Evolutionary conservation across 2,888 invertebrate genomes (phyloP).

Genomic region (Vesta saturnalis): DNA sequence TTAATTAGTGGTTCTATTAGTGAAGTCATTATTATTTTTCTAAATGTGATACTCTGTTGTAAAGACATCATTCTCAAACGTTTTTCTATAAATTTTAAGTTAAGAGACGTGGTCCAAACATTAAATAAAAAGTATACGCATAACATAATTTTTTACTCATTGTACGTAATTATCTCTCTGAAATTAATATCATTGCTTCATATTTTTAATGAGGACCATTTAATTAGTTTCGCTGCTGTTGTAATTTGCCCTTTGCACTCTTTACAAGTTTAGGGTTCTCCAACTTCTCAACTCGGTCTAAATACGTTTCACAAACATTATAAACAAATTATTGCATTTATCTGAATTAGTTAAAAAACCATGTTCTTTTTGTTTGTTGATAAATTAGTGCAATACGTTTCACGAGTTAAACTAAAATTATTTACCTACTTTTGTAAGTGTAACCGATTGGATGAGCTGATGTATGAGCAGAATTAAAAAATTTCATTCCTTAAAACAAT

Average conservation of each 20-base stretch:
- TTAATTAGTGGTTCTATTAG: slow-evolving; percentile 46
- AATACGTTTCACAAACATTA: background rate
- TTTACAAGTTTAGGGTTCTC: too few species aligned
- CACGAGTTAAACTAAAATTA: too few species aligned
- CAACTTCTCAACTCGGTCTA: background rate
- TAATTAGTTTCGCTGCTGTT: background rate
- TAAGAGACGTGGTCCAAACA: slow-evolving; percentile 48
- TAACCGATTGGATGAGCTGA: too few species aligned
- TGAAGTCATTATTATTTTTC: slow-evolving; percentile 45
- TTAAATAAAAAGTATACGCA: slow-evolving; percentile 45
- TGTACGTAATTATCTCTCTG: slow-evolving; percentile 37
- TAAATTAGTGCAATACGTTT: too few species aligned
- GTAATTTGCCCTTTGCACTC: background rate
- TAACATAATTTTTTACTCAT: slow-evolving; percentile 35
- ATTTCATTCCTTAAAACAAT: slow-evolving; percentile 14
- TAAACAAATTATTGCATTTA: background rate
- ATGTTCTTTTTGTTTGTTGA: too few species aligned
- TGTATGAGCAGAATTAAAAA: too few species aligned
- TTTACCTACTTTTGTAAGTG: too few species aligned
- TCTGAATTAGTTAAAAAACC: background rate
- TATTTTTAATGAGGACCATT: slow-evolving; percentile 23
- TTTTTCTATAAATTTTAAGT: slow-evolving; percentile 34
- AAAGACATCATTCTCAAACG: slow-evolving; percentile 40
- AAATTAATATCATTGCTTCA: slow-evolving; percentile 22
- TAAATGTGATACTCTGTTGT: slow-evolving; percentile 48